Evolutionary conservation across 2,797 vertebrate genomes (phyloP).

Genomic region (Astyanax mexicanus): DNA sequence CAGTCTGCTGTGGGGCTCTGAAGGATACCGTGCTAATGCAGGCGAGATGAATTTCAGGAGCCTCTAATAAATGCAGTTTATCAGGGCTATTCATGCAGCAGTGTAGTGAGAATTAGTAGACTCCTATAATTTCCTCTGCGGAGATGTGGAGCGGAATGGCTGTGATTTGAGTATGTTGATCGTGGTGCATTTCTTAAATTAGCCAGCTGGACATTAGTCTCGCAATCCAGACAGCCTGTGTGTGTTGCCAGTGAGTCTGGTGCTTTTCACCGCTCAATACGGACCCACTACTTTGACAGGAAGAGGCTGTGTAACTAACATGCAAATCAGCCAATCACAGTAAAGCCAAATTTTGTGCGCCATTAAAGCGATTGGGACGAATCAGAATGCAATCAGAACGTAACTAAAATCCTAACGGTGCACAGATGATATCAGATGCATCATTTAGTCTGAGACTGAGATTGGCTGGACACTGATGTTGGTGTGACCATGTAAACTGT

Average conservation of each 20-base stretch:
- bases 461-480: neutral
- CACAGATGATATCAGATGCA: too few species aligned
- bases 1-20: conserved; percentile 61
- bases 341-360: too few species aligned
- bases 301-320: too few species aligned
- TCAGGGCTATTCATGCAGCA: conserved; percentile 4
- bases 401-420: too few species aligned
- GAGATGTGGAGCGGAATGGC: neutral
- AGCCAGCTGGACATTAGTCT: neutral
- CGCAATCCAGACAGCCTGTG: too few species aligned
- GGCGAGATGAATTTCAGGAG: conserved; percentile 35
- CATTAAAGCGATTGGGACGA: too few species aligned
- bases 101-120: conserved; percentile 7
- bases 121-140: conserved; percentile 16
- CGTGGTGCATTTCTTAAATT: conserved; percentile 1
- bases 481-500: neutral
- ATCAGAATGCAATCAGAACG: too few species aligned
- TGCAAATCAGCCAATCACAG: too few species aligned
- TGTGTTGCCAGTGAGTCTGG: too few species aligned
- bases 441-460: too few species aligned
- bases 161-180: conserved; percentile 16
- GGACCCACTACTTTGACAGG: too few species aligned
- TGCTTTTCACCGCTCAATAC: too few species aligned
- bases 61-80: conserved; percentile 22
- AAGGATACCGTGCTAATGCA: conserved; percentile 26